Percentiles rank a stretch among this genome's conserved stretches.
Evolutionary conservation across 2,888 invertebrate genomes (phyloP).

Genomic region (Tryphoninae sp.): DNA sequence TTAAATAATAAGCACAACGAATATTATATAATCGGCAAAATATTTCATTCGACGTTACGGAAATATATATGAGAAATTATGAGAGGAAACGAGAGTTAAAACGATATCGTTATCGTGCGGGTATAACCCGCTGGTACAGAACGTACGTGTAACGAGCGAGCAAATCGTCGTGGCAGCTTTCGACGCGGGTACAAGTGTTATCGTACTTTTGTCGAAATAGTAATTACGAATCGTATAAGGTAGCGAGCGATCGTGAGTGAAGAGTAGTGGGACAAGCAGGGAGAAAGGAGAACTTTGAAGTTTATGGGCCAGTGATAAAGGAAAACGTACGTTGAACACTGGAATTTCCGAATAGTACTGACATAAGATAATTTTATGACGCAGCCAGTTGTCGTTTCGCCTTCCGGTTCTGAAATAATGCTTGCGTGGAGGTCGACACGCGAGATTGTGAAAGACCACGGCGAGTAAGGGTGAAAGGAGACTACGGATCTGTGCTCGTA

Average conservation of each 20-base stretch:
- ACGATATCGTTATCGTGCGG: background rate
- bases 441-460: background rate
- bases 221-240: constrained; percentile 25
- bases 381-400: constrained; percentile 41
- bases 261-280: background rate
- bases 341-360: constrained; percentile 31
- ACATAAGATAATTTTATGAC: constrained; percentile 51
- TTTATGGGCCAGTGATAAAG: constrained; percentile 46
- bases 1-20: background rate
- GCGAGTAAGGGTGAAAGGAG: background rate
- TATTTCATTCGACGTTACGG: too few species aligned
- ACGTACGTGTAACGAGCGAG: background rate
- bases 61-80: background rate
- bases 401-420: constrained; percentile 16
- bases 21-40: too few species aligned
- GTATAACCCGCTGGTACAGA: background rate
- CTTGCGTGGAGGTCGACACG: background rate
- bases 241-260: background rate
- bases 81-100: background rate
- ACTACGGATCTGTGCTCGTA: constrained; percentile 3
- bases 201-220: constrained; percentile 26
- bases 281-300: background rate
- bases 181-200: background rate
- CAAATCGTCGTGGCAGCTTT: background rate
- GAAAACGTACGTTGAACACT: constrained; percentile 39